These are phyloP conservation scores for Microtus oregoni DNA, from an alignment of 2,113 vertebrate species.

Conservation along the genomic window DNA sequence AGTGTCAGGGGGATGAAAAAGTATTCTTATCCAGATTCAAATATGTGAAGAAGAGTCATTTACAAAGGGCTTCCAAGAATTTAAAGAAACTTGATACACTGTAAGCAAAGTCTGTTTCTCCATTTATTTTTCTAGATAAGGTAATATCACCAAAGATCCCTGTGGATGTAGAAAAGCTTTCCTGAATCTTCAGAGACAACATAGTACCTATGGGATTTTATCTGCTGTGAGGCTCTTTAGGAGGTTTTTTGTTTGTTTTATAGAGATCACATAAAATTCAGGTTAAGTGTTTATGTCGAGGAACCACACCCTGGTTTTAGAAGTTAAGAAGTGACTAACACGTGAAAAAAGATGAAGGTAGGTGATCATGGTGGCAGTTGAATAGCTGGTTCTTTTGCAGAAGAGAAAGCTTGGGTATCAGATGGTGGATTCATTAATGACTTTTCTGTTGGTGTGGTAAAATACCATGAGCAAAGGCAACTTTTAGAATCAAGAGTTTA, in stretches of 20 bases:
- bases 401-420: not conserved
- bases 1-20: not conserved
- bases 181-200: not conserved
- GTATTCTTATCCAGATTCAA: constrained; percentile 56
- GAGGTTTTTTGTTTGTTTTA: not conserved
- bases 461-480: not conserved
- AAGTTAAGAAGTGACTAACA: not conserved
- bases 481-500: too few relatives aligned
- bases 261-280: not conserved
- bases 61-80: constrained; percentile 56
- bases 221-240: too few relatives aligned
- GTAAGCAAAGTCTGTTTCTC: constrained; percentile 2
- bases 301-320: not conserved
- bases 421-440: not conserved
- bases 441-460: not conserved
- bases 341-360: not conserved
- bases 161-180: not conserved
- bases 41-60: constrained; percentile 61
- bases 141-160: constrained; percentile 45
- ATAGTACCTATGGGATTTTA: not conserved
- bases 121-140: constrained; percentile 62
- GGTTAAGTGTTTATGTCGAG: not conserved
- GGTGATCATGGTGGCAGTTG: too few relatives aligned
- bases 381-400: not conserved
- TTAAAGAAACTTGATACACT: constrained; percentile 49